phyloP scores from a whole-genome alignment of 2,888 invertebrate genomes.

The Nephrotoma appendiculata region DNA sequence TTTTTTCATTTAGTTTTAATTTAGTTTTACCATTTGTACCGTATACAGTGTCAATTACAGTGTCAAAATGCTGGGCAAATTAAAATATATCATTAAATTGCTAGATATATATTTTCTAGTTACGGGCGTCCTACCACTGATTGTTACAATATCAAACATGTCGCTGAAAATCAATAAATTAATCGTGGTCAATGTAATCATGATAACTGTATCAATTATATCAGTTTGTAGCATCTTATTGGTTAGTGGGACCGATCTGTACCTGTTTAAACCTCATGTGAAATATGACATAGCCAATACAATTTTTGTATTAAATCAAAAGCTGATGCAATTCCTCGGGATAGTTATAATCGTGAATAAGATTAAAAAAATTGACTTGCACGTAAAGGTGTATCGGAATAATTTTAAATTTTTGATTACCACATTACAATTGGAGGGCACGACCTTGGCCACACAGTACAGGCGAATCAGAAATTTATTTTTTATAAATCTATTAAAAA shows the following conservation, averaged over 20 bases:
- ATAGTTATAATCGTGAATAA: too few relatives aligned
- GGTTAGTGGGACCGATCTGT: background rate
- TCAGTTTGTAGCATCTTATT: background rate
- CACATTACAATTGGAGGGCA: background rate
- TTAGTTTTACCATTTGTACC: too few relatives aligned
- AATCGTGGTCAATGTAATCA: background rate
- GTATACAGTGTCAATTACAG: background rate
- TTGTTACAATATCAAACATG: background rate
- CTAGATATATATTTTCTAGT: background rate
- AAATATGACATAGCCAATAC: background rate
- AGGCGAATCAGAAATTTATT: background rate
- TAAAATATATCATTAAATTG: background rate
- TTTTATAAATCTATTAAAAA: background rate
- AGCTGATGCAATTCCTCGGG: too few relatives aligned
- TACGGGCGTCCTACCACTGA: background rate
- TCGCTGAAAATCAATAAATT: background rate
- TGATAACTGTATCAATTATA: background rate
- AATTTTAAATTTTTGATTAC: background rate
- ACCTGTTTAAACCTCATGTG: background rate
- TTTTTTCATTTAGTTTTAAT: too few relatives aligned
- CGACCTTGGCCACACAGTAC: background rate
- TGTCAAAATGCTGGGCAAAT: background rate
- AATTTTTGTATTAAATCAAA: background rate
- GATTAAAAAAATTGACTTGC: background rate
- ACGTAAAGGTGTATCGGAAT: background rate